Evolutionary conservation across 2,113 vertebrate species (phyloP).

Genomic region (Natator depressus): DNA sequence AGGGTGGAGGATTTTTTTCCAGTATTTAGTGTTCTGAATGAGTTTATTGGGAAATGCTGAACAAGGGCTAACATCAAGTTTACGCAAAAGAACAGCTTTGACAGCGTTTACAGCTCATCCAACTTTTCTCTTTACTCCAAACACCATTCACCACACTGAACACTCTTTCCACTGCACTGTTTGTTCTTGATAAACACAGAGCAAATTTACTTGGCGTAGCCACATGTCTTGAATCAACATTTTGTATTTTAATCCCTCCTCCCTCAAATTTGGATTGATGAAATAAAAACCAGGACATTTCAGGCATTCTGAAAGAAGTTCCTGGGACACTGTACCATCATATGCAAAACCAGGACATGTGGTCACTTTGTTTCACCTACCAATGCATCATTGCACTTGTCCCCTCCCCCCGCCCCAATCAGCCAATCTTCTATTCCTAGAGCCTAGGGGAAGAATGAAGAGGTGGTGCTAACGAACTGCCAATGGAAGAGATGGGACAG

Average conservation of each 20-base stretch:
- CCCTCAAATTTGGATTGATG: neutral
- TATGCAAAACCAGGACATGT: neutral
- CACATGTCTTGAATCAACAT: neutral
- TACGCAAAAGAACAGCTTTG: neutral
- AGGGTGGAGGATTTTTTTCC: neutral
- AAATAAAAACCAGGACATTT: neutral
- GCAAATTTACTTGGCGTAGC: neutral
- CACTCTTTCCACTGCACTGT: neutral
- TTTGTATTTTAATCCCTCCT: neutral
- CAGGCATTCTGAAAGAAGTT: neutral
- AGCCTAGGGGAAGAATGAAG: neutral
- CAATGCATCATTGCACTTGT: neutral
- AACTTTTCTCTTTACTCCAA: neutral
- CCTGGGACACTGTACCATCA: neutral
- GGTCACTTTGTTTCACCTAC: neutral
- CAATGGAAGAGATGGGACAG: neutral
- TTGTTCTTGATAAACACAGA: neutral
- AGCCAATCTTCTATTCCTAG: neutral
- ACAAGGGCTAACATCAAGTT: neutral
- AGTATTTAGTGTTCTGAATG: neutral
- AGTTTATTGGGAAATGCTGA: neutral
- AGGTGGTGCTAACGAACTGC: neutral
- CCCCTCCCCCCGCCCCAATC: neutral
- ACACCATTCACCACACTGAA: neutral
- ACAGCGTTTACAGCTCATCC: neutral